Evolutionary conservation across 2,113 vertebrate species (phyloP).

Genomic region (Bubo blakistoni): DNA sequence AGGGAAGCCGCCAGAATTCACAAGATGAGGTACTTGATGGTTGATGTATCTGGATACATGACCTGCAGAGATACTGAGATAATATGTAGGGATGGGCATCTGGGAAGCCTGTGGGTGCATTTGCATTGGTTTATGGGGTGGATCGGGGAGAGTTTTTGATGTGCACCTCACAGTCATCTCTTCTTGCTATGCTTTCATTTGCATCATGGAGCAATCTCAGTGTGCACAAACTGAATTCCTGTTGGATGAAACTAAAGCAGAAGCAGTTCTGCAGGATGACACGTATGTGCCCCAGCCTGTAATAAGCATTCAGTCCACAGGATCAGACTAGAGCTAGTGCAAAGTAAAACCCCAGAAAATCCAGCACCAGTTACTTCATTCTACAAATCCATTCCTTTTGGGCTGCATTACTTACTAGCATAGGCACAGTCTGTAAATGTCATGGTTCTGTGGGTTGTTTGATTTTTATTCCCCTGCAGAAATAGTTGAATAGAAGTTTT

Average conservation of each 20-base stretch:
- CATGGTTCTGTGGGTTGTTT: not conserved
- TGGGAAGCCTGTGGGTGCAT: not conserved
- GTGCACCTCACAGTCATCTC: not conserved
- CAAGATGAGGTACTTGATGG: not conserved
- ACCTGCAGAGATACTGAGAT: not conserved
- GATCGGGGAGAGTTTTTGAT: not conserved
- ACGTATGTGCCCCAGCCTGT: rapidly evolving
- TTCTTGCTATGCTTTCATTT: not conserved
- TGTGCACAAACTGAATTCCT: not conserved
- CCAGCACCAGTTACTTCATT: not conserved
- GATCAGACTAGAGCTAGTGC: not conserved
- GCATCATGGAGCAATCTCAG: rapidly evolving
- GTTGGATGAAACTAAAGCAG: not conserved
- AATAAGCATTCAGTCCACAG: not conserved
- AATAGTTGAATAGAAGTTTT: not conserved
- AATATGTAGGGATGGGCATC: not conserved
- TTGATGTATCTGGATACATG: not conserved
- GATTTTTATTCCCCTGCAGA: not conserved
- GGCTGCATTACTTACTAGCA: not conserved
- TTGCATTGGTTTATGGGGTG: not conserved
- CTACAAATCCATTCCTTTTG: not conserved
- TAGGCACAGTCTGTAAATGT: not conserved
- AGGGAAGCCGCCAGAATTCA: not conserved
- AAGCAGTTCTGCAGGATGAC: not conserved
- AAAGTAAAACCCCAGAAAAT: not conserved